Base-by-base conservation (phyloP, 2,888 invertebrate species). In the Sussaba pulchella region DNA sequence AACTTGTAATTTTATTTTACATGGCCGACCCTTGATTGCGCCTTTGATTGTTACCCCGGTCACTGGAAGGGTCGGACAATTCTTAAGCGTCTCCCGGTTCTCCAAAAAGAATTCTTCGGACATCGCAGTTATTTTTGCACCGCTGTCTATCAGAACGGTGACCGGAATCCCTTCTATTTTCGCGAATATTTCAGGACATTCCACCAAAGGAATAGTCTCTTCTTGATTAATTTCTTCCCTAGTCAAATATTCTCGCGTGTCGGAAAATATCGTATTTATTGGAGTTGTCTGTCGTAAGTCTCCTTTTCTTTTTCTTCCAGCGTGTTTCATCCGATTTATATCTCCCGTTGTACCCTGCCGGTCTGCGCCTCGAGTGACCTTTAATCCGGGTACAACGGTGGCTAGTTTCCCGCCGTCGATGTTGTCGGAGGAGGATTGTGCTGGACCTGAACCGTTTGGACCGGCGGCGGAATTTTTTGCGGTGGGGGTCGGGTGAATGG, bases 101-200 rank as follows among this genome's bases (percentile, higher is more conserved):
- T n/a, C 17, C 8, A 45, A 5, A 14, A 17, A 66, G 24, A 54
- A 54, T 43, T 64, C 74, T 24, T 66, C 66, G 0, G 74, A 74
- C 19, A 74, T n/a, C 5, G 54, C 39, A 0, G 74, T 66, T 8
- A n/a, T n/a, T n/a, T n/a, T n/a, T n/a, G n/a, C n/a, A n/a, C n/a
- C n/a, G n/a, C n/a, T n/a, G n/a, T n/a, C n/a, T n/a, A n/a, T n/a
- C n/a, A n/a, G n/a, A n/a, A n/a, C n/a, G n/a, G n/a, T n/a, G n/a
- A n/a, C n/a, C n/a, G n/a, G n/a, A n/a, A n/a, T n/a, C n/a, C n/a
- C n/a, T n/a, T n/a, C n/a, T n/a, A n/a, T n/a, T n/a, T n/a, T n/a
- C n/a, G n/a, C n/a, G n/a, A n/a, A n/a, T n/a, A n/a, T n/a, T n/a
- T n/a, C n/a, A n/a, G n/a, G n/a, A n/a, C n/a, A n/a, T n/a, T n/a